phyloP scores from a whole-genome alignment of 2,113 vertebrate species.

The Spea bombifrons region DNA sequence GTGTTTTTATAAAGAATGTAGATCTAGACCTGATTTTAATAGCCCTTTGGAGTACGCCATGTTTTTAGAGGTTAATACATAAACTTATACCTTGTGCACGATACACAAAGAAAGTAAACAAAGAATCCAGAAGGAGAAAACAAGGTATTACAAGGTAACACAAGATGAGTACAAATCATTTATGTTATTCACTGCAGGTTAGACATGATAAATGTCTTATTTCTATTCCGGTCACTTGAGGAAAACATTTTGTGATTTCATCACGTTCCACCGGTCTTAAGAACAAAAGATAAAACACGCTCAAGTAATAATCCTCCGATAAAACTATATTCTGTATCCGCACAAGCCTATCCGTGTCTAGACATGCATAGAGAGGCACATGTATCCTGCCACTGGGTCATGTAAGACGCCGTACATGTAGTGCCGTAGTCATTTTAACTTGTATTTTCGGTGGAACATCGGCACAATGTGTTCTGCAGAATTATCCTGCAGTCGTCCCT shows the following conservation, averaged over 20 bases:
- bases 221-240: neutral
- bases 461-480: slow-evolving; percentile 3
- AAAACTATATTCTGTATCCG: slow-evolving; percentile 14
- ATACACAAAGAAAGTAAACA: too few species aligned
- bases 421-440: neutral
- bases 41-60: too few species aligned
- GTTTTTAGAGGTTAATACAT: too few species aligned
- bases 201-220: neutral
- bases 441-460: slow-evolving; percentile 26
- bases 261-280: neutral
- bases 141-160: too few species aligned
- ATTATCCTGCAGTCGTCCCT: slow-evolving; percentile 25
- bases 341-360: slow-evolving; percentile 5
- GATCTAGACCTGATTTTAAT: too few species aligned
- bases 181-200: slow-evolving; percentile 1
- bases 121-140: too few species aligned
- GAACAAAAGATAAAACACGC: slow-evolving; percentile 6
- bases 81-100: too few species aligned
- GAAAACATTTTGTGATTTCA: neutral
- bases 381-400: slow-evolving; percentile 25
- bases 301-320: neutral
- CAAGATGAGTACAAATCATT: neutral
- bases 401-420: neutral
- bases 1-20: too few species aligned
- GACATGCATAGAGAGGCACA: neutral